Base-by-base conservation (phyloP, 2,113 vertebrate species). In the Pimephales promelas region DNA sequence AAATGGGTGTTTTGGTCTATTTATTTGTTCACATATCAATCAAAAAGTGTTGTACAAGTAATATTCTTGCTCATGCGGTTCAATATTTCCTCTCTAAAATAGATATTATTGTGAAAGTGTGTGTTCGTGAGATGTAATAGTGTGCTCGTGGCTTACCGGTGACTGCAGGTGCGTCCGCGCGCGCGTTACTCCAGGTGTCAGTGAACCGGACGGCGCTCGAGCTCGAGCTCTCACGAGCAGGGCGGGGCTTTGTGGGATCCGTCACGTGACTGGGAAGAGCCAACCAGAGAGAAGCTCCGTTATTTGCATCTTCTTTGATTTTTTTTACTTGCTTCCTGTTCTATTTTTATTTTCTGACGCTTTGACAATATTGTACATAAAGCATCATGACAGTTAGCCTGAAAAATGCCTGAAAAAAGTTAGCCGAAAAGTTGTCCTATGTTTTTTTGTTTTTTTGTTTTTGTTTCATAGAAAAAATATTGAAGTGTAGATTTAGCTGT, bases 101-200 rank as follows among this genome's bases (percentile, higher is more conserved):
- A 40, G 26, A 2, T 34, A 14, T 8, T 31, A 3, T 10, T 2
- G 24, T 28, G 0, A 28, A 11, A 45, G 14, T 72, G 40, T 45
- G 11, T 26, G 43, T 74, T 49, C 28, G 0, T 47, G n/a, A 26
- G 24, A 36, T 34, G 18, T 36, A 34, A 11, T 68, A 10, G 18
- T 70, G 34, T 13, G 66, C 4, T 11, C 28, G 24, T 52, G n/a
- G 36, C 86, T 80, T 82, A 87, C 86, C 86, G 72, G 49, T 61
- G 18, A 59, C 5, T 24, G 75, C 83, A 85, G 47, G 80, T 85
- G 71, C 68, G 52, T 76, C 76, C 79, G 22, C 49, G 80, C 57
- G 80, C 61, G 56, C 52, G 24, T 10, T 77, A 45, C 66, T 82
- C 74, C 79, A 57, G 79, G 57, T 13, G 36, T 22, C n/a, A 59